A percentile compares a stretch with the other conserved stretches of the same genome.
phyloP scores from a whole-genome alignment of 2,888 invertebrate genomes.

The Aelia acuminata region DNA sequence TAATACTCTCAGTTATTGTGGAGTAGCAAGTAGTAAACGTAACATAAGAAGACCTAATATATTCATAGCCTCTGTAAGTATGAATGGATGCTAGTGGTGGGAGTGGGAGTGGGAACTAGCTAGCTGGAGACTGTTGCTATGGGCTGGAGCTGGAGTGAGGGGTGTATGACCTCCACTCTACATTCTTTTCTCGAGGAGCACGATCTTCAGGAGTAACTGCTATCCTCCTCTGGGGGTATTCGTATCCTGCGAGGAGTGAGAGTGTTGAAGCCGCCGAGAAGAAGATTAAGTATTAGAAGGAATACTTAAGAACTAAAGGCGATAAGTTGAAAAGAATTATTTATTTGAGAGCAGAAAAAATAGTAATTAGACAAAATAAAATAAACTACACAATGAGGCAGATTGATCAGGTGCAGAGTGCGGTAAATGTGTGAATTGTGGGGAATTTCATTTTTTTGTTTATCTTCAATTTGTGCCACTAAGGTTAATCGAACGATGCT shows the following conservation, averaged over 20 bases:
- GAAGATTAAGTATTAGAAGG: no score
- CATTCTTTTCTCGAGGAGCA: not conserved
- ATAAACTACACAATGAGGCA: no score
- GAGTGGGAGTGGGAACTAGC: not conserved
- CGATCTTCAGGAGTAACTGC: not conserved
- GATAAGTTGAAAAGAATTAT: no score
- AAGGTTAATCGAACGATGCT: no score
- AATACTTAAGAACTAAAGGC: no score
- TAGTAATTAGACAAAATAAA: no score
- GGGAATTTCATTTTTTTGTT: no score
- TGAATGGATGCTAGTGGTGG: constrained; percentile 6
- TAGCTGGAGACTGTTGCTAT: not conserved
- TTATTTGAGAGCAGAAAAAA: no score
- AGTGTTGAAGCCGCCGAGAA: not conserved
- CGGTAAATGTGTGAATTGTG: no score
- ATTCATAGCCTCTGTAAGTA: constrained; percentile 5
- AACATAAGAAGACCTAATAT: not conserved
- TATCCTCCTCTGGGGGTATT: not conserved
- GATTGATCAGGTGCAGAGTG: no score
- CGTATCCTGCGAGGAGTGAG: not conserved
- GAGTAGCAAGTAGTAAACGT: not conserved
- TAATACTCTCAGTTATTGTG: not conserved
- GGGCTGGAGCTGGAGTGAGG: not conserved
- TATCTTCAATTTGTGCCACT: no score
- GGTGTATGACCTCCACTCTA: not conserved